Evolutionary conservation across 2,797 vertebrate species (phyloP), one percentile per base, ranked within the genome.

Genomic region (Varecia variegata): DNA sequence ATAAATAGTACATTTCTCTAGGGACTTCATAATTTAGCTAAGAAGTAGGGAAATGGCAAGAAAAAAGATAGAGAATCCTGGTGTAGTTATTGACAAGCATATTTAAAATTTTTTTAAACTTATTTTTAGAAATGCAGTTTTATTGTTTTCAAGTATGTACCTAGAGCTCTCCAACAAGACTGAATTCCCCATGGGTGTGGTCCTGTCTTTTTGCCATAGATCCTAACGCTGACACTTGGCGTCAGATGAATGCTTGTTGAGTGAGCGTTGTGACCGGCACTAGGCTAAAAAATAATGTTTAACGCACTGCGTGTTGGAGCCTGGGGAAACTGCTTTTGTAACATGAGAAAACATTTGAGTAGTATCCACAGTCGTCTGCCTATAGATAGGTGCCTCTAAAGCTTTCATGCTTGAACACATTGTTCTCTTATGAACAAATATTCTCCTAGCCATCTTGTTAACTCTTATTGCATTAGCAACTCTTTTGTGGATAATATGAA

Each of bases 291-390:
- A 21, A 9, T 14, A 20, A 43, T 30, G 21, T 18, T 38, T 18
- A 5, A 17, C 1, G 30, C 5, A 6, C 23, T 43, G 52, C 2
- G 0, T 32, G 2, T 2, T 1, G 62, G 30, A 40, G 30, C 3
- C 0, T 32, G 1, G 52, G 30, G 30, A 56, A 73, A 15, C 35
- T 23, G 23, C 38, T 71, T 58, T 27, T 25, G 25, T 6, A 14
- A 38, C 43, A 2, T 38, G 58, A 67, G 1, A 23, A 25, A 65
- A 35, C 5, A 8, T 14, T 67, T 30, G n/a, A 65, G 9, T 45
- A 12, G 9, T 38, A 12, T 32, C 70, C 40, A n/a, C 23, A 71
- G 40, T 38, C 5, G 7, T 45, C 52, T 88, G 62, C 32, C 50
- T 71, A 38, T 52, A 77, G 40, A 18, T 1, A 25, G 52, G 14